phyloP scores from a whole-genome alignment of 2,113 vertebrate genomes.

The Dromiciops gliroides region DNA sequence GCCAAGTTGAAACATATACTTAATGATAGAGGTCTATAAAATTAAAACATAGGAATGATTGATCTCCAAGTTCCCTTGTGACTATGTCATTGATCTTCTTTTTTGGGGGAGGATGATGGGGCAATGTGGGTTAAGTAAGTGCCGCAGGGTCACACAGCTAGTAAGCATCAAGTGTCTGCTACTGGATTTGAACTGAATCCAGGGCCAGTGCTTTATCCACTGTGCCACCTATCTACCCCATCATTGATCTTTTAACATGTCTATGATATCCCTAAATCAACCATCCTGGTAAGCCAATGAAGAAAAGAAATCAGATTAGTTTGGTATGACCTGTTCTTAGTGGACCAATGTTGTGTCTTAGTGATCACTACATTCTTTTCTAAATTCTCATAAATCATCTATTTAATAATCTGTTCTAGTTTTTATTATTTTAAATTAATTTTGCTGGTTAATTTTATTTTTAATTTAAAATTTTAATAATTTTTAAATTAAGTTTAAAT shows the following conservation, averaged over 20 bases:
- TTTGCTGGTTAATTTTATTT: no score
- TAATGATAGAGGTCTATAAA: background rate
- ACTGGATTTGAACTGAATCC: no score
- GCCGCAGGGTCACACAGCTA: no score
- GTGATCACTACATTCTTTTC: conserved; percentile 8
- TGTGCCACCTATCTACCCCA: no score
- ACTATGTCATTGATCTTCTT: background rate
- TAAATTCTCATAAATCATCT: background rate
- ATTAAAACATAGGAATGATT: background rate
- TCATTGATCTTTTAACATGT: background rate
- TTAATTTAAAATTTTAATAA: no score
- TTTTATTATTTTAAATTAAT: no score
- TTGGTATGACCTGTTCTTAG: background rate
- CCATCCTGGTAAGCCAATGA: background rate
- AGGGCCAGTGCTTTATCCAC: no score
- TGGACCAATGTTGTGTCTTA: background rate
- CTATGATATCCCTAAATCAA: background rate
- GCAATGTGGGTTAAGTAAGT: no score
- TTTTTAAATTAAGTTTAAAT: no score
- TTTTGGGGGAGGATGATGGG: no score
- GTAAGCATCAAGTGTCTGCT: no score
- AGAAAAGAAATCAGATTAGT: background rate
- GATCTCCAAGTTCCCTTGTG: background rate
- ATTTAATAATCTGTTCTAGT: conserved; percentile 7
- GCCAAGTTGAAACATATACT: no score